A percentile compares a stretch with the other conserved stretches of the same genome.
These are phyloP conservation scores for Andrena hattorfiana DNA, from an alignment of 2,888 invertebrate species.

Conservation along the genomic window DNA sequence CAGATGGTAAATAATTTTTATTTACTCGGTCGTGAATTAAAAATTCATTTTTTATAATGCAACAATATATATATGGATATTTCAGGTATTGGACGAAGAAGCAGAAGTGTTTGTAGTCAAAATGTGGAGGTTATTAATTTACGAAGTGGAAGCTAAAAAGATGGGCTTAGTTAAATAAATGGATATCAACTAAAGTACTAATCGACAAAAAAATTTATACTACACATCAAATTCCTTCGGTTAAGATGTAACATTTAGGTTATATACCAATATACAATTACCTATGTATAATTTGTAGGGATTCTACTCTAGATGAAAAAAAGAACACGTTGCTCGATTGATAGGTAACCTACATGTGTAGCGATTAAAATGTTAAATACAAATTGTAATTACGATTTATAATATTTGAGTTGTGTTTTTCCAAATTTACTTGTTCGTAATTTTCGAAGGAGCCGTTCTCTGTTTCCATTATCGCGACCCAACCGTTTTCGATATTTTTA, in stretches of 20 bases:
- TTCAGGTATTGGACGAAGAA: slow-evolving; percentile 99
- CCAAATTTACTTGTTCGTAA: slow-evolving; percentile 36
- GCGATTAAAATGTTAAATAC: slow-evolving; percentile 75
- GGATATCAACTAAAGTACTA: slow-evolving; percentile 67
- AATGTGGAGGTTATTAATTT: slow-evolving; percentile 99
- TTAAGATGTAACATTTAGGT: slow-evolving; percentile 76
- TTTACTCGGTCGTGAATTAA: slow-evolving; percentile 10
- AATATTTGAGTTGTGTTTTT: slow-evolving; percentile 64
- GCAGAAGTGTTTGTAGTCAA: slow-evolving; percentile 99
- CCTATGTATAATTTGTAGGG: slow-evolving; percentile 68
- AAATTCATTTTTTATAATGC: background rate
- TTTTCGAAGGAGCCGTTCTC: background rate
- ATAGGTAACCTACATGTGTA: slow-evolving; percentile 73
- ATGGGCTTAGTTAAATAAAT: slow-evolving; percentile 93
- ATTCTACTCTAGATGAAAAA: slow-evolving; percentile 55
- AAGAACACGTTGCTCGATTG: slow-evolving; percentile 61
- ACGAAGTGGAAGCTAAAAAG: slow-evolving; percentile 99
- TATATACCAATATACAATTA: slow-evolving; percentile 71
- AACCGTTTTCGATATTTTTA: slow-evolving; percentile 8
- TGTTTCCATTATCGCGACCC: background rate
- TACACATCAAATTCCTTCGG: slow-evolving; percentile 76
- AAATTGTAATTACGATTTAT: slow-evolving; percentile 79
- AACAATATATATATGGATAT: slow-evolving; percentile 18
- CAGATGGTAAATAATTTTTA: slow-evolving; percentile 90
- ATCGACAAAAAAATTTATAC: slow-evolving; percentile 77